Base-by-base conservation (phyloP, 2,797 vertebrate genomes). In the Phoeniculus purpureus region DNA sequence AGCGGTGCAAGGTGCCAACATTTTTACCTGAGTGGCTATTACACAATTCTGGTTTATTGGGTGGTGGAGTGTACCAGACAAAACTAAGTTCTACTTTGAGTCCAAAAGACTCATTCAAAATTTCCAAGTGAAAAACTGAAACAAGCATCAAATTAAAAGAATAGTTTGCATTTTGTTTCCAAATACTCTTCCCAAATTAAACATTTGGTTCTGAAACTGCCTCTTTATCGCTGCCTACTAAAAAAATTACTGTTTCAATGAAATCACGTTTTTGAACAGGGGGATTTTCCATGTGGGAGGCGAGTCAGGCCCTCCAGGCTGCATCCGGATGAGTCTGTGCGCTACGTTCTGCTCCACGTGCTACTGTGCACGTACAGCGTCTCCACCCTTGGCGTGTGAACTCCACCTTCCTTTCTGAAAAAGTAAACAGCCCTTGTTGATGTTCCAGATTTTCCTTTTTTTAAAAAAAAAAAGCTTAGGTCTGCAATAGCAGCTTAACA, bases 331-430 rank as follows among this genome's bases (percentile, higher is more conserved):
- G 66, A 85, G 75, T 43, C 43, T 91, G 55, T 60, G 60, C 64
- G 77, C 64, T 89, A 50, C 55, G 2, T 45, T 56, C 65, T 89
- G 64, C 67, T 90, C 78, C 87, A 67, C 3, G 0, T 76, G 92
- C 91, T 84, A 7, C 64, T 10, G 54, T 10, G 89, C 89, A 92
- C 32, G 37, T 83, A 91, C 72, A 60, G 52, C 88, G 34, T 88
- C 75, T 68, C 83, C 72, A 25, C 71, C 89, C 62, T 48, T 52
- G 18, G 7, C 59, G 72, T 2, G 25, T 51, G 48, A 29, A 27
- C 51, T 82, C 67, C 74, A 74, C 59, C 80, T 87, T 82, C 67
- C 58, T 40, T 71, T 89, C 79, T 74, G 59, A 52, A 80, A 79
- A 80, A 75, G n/a, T 45, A 88, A 84, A 82, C 68, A 85, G 78